Evolutionary conservation across 2,113 vertebrate species (phyloP).

Genomic region (Cheilinus undulatus): DNA sequence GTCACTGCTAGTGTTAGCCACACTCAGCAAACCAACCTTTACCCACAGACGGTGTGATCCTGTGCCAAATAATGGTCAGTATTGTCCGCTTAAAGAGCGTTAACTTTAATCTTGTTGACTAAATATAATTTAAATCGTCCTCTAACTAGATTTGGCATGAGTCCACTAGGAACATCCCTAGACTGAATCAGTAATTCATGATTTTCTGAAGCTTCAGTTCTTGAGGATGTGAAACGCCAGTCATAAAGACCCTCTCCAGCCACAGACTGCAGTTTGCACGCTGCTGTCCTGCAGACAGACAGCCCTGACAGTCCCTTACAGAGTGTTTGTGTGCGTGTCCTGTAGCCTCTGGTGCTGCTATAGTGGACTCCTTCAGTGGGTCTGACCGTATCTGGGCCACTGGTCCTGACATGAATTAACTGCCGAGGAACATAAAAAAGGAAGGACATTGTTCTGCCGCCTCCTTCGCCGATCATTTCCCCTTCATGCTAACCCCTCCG

Average conservation of each 20-base stretch:
- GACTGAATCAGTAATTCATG: no score
- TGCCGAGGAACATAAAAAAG: slow-evolving; percentile 14
- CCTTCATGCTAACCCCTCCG: slow-evolving; percentile 44
- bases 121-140: no score
- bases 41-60: no score
- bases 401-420: slow-evolving; percentile 65
- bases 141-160: no score
- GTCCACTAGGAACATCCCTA: no score
- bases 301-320: neutral
- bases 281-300: neutral
- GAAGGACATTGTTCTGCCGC: slow-evolving; percentile 50
- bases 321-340: slow-evolving; percentile 15
- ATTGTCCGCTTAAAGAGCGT: no score
- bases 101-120: no score
- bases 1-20: no score
- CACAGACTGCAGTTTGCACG: neutral
- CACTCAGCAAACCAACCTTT: no score
- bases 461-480: slow-evolving; percentile 23
- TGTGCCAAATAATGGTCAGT: no score
- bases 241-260: neutral
- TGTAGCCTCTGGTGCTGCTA: slow-evolving; percentile 58
- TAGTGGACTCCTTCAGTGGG: slow-evolving; percentile 32
- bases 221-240: neutral
- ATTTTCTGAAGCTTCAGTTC: neutral
- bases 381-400: slow-evolving; percentile 68